Percentiles rank a stretch among this genome's conserved stretches.
phyloP scores from a whole-genome alignment of 2,888 invertebrate genomes.

The Drymonia ruficornis region DNA sequence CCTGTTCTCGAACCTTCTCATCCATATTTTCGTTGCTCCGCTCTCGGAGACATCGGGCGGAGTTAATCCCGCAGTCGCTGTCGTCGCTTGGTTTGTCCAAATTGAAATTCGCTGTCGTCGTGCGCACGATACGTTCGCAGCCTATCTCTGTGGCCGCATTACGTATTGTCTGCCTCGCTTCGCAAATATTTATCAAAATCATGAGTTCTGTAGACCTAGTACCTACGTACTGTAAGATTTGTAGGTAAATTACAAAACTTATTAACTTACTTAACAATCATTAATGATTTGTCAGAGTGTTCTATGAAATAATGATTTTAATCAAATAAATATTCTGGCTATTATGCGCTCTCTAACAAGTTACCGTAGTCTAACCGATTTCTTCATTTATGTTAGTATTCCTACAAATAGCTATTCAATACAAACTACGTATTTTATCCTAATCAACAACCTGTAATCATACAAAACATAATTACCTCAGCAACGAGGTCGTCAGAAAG shows the following conservation, averaged over 20 bases:
- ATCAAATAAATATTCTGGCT: too few relatives aligned
- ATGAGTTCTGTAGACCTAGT: too few relatives aligned
- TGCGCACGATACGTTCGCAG: slow-evolving; percentile 13
- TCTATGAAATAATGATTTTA: too few relatives aligned
- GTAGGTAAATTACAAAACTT: too few relatives aligned
- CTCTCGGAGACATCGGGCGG: slow-evolving; percentile 29
- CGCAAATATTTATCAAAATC: not conserved
- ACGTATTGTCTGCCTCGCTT: not conserved
- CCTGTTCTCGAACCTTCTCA: too few relatives aligned
- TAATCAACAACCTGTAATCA: not conserved
- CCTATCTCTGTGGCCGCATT: not conserved
- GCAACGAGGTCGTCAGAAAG: slow-evolving; percentile 1
- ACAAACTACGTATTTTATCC: not conserved
- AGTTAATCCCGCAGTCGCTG: slow-evolving; percentile 53
- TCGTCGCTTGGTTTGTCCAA: slow-evolving; percentile 64
- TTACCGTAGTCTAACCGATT: too few relatives aligned
- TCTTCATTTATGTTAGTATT: too few relatives aligned
- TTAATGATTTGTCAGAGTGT: too few relatives aligned
- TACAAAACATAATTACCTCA: not conserved
- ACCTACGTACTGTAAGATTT: too few relatives aligned
- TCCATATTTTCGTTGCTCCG: slow-evolving; percentile 13
- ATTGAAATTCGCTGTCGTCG: slow-evolving; percentile 73
- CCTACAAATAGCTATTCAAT: too few relatives aligned
- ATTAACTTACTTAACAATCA: too few relatives aligned
- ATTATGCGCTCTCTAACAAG: too few relatives aligned